Base-by-base conservation (phyloP, 2,888 invertebrate species). In the Acanthacorydalis orientalis region DNA sequence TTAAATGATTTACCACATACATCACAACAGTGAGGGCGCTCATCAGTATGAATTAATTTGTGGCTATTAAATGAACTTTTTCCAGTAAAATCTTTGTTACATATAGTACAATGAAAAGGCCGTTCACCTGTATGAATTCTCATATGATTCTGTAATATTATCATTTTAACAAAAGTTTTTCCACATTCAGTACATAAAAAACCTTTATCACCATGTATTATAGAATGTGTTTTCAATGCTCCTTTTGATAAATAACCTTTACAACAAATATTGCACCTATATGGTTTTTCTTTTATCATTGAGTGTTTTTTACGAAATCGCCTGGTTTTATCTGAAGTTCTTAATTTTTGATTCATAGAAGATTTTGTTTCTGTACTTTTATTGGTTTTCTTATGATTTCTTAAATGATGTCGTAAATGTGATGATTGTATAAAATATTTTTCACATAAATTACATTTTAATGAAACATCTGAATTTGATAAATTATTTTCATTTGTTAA, bases 161-260 rank as follows among this genome's bases (percentile, higher is more conserved):
- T 23, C 23, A 23, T 23, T 23, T 23, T 23, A 23, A 23, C 23
- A 23, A 23, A 23, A 4, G 50, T 48, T 46, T 52, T 52, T 2
- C 53, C 53, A 16, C 53, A 53, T n/a, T 50, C 49, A 31, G 49
- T 53, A 37, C 53, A 53, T 1, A 51, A 41, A 40, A 50, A 53
- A 11, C 37, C 37, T 37, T 51, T 51, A 37, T 51, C 51, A 8
- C 53, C 52, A 16, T 53, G 53, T 12, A 46, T 35, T 37, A 48
- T 31, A 31, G 10, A 40, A 38, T 48, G 51, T 2, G 23, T 32
- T 11, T 52, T 53, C 6, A 44, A 35, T 7, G 32, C 34, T n/a
- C 33, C 34, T 14, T 34, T 33, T 15, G 33, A 35, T 15, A 35
- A 12, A 14, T 31, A 44, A n/a, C 44, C 44, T 35, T 44, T 44